phyloP scores from a whole-genome alignment of 2,888 invertebrate species.

The Latheticus oryzae region DNA sequence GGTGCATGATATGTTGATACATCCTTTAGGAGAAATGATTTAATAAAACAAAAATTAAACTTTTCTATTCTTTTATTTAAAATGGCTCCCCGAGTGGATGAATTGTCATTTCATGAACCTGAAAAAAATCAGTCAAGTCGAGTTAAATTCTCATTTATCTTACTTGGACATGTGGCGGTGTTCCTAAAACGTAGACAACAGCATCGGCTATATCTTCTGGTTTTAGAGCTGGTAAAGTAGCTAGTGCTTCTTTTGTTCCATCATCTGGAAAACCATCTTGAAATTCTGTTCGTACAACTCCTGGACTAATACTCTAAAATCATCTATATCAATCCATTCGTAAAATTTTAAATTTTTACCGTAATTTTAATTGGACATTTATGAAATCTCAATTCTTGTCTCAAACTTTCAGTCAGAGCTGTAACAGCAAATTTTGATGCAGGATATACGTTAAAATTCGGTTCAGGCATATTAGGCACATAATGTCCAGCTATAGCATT shows the following conservation, averaged over 20 bases:
- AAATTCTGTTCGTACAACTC: conserved; percentile 22
- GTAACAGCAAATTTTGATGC: conserved; percentile 53
- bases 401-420: conserved; percentile 50
- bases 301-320: conserved; percentile 34
- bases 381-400: conserved; percentile 46
- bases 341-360: neutral
- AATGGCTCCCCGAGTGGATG: conserved; percentile 3
- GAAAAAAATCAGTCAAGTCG: neutral
- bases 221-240: conserved; percentile 33
- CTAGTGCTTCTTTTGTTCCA: conserved; percentile 17
- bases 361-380: conserved; percentile 50
- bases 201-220: conserved; percentile 50
- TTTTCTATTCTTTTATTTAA: conserved; percentile 1
- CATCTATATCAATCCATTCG: neutral
- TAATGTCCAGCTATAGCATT: conserved; percentile 49
- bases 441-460: conserved; percentile 49
- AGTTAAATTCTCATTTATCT: conserved; percentile 38
- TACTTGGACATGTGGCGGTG: conserved; percentile 46
- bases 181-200: conserved; percentile 48
- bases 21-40: conserved; percentile 1
- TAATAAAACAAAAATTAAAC: conserved; percentile 2
- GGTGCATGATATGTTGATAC: conserved; percentile 32
- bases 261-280: conserved; percentile 19
- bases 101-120: conserved; percentile 9
- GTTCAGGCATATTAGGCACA: conserved; percentile 43